Conservation (phyloP, 2,888 invertebrate species). For the Scaptomyza caliginosa region DNA sequence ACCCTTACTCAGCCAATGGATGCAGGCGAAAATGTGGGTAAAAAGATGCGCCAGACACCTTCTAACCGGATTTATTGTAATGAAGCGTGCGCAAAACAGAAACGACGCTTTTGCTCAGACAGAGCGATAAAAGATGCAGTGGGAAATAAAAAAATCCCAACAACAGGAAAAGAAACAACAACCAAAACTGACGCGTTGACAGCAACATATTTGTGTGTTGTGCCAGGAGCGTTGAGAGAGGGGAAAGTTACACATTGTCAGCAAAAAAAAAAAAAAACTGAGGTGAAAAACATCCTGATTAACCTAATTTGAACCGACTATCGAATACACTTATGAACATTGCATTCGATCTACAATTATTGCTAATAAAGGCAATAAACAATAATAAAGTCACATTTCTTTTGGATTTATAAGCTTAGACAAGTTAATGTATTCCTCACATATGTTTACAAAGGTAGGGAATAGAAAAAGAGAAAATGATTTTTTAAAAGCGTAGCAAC, state of each 20-base stretch:
- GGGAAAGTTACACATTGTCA: conserved; percentile 17
- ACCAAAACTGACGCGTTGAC: conserved; percentile 67
- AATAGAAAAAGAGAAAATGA: conserved; percentile 28
- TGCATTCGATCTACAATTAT: no score
- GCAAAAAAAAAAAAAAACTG: conserved; percentile 16
- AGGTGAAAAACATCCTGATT: conserved; percentile 23
- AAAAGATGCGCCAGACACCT: conserved; percentile 49
- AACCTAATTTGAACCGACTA: background rate
- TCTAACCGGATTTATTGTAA: conserved; percentile 80
- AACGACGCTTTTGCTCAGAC: conserved; percentile 64
- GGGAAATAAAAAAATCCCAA: conserved; percentile 54
- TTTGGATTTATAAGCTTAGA: no score
- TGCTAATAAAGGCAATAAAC: no score
- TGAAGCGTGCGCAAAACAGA: conserved; percentile 82
- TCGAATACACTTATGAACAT: conserved; percentile 42
- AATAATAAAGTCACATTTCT: no score
- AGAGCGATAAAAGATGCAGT: conserved; percentile 73
- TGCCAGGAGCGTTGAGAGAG: background rate
- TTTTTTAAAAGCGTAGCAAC: conserved; percentile 55
- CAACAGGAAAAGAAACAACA: conserved; percentile 27
- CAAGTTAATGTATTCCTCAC: background rate
- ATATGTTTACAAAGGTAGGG: background rate
- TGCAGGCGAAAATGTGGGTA: conserved; percentile 1
- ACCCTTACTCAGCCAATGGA: conserved; percentile 54
- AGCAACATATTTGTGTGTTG: conserved; percentile 61